Base-by-base conservation (phyloP, 2,797 vertebrate genomes). In the Pipistrellus pipistrellus region DNA sequence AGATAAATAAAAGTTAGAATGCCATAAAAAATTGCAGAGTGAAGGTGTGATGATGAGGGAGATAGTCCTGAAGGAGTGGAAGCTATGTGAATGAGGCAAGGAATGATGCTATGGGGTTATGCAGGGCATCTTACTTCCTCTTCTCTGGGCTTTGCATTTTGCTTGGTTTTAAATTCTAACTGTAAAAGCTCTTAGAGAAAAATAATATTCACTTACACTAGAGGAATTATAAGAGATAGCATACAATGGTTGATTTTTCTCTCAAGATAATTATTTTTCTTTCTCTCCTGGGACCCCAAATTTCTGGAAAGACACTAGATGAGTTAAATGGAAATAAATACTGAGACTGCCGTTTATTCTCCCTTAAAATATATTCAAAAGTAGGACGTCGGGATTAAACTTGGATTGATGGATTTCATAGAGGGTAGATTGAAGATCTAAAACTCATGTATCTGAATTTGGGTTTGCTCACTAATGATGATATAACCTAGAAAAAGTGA, bases 271-370 rank as follows among this genome's bases (percentile, higher is more conserved):
- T 77, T 72, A 35, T n/a, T 88, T 64, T 93, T 9, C 11, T 81
- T 95, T 94, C 80, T 89, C 94, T 62, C 3, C 3, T 80, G 32
- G 27, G 88, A 85, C 73, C 57, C 9, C 81, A 15, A 4, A 4
- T 84, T 97, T 76, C 66, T 94, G 92, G 44, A 95, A 53, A n/a
- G 14, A 95, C 46, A 53, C 57, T 41, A 0, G 13, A 46, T 83
- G 7, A 18, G 11, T 80, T 68, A 88, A 96, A 38, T 27, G 48
- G 89, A 97, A 76, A 62, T 41, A 38, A 11, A 76, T 30, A 12
- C 11, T 77, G 15, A 53, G 69, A 95, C 18, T 76, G 4, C n/a
- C 14, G 8, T 46, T 86, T 46, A 38, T 90, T 94, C 59, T 11
- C 92, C 53, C 38, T 90, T 21, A 30, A 9, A 55, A 6, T 30